Conservation (phyloP, 2,888 invertebrate genomes). For the Troilus luridus region DNA sequence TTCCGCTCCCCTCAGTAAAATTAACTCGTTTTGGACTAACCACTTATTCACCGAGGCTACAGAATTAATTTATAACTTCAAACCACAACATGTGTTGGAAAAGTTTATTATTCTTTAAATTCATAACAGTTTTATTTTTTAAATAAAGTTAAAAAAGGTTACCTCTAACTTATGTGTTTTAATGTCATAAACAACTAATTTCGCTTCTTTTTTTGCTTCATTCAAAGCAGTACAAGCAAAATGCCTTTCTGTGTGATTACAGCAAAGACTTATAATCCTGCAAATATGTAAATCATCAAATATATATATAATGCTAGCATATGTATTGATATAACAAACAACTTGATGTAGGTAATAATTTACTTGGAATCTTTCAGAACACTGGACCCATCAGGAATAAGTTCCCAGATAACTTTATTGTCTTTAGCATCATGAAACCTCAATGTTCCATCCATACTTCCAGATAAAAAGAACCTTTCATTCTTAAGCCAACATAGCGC, state of each 20-base stretch:
- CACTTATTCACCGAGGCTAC: too few species aligned
- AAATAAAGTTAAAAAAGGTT: constrained; percentile 59
- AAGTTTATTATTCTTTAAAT: neutral
- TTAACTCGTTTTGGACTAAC: too few species aligned
- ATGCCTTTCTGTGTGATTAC: constrained; percentile 72
- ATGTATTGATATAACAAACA: neutral
- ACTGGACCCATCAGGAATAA: constrained; percentile 67
- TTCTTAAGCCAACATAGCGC: constrained; percentile 76
- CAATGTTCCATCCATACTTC: constrained; percentile 73
- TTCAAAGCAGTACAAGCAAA: constrained; percentile 70
- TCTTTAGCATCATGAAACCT: constrained; percentile 75
- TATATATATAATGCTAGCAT: too few species aligned
- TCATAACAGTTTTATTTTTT: neutral
- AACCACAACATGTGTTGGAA: neutral
- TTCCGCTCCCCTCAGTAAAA: too few species aligned
- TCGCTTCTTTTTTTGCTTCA: constrained; percentile 69
- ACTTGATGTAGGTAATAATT: neutral
- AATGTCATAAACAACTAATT: constrained; percentile 73
- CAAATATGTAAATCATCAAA: constrained; percentile 62
- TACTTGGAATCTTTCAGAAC: constrained; percentile 65
- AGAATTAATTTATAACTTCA: neutral
- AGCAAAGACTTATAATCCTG: constrained; percentile 71
- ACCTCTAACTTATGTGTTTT: constrained; percentile 73
- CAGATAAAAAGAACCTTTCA: constrained; percentile 74
- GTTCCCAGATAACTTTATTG: constrained; percentile 74